Evolutionary conservation across 2,797 vertebrate species (phyloP), one percentile per base, ranked within the genome.

Genomic region (Pantherophis alleghaniensis): DNA sequence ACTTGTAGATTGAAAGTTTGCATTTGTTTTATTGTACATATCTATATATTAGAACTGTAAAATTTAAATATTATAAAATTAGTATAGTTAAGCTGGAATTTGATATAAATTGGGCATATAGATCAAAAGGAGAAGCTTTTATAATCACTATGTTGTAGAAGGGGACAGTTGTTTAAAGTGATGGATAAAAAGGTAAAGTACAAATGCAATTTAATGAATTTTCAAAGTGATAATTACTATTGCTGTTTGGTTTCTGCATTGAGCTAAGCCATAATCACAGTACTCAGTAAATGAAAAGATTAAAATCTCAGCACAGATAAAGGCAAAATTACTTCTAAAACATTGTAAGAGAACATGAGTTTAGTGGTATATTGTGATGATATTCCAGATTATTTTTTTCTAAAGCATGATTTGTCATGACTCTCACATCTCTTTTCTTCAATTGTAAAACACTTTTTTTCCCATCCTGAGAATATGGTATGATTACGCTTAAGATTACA

Each of bases 281-380:
- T 91, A 69, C 69, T 89, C 53, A 53, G 51, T 74, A 92, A 92
- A 42, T 87, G 42, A 93, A 91, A 79, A 92, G 92, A 63, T 86
- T 26, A 91, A 87, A 69, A 87, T 61, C 16, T 94, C 6, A 22
- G 60, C 83, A 28, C 24, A 93, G 4, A 89, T 14, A 55, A 1
- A 89, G 83, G 56, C 63, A 91, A 92, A 86, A 60, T 55, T 91
- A 79, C 0, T 88, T 16, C 32, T 24, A 89, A 66, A 92, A 89
- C 26, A 92, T 42, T 92, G 24, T 92, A 89, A 53, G 90, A 74
- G 94, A 93, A 89, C 89, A 51, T 57, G 87, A 3, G 69, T n/a
- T 90, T 16, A 94, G 9, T 20, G 83, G 13, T 93, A 90, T 22
- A 60, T 0, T 24, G 16, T n/a, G 2, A 7, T 4, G 51, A 59